These are phyloP conservation scores for Acropora yongei DNA, from an alignment of 64 coral and sea anemone species.

Conservation along the genomic window DNA sequence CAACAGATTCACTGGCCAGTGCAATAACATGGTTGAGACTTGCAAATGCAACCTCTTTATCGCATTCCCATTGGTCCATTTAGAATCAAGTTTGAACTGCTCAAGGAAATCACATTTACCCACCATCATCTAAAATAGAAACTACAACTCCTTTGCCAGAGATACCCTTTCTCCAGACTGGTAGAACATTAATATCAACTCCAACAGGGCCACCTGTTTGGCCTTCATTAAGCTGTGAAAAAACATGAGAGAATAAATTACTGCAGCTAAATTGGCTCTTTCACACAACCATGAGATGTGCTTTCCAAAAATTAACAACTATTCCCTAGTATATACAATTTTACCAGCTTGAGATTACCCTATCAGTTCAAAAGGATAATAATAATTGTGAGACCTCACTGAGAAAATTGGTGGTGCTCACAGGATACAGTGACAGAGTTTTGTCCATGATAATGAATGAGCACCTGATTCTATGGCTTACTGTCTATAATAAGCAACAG, in stretches of 20 bases:
- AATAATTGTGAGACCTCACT: background rate
- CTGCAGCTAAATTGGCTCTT: background rate
- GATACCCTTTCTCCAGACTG: constrained; percentile 89
- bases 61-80: too few species aligned
- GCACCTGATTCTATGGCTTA: too few species aligned
- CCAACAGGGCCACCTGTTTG: constrained; percentile 95
- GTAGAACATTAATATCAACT: constrained; percentile 96
- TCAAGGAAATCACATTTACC: background rate
- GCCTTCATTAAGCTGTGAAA: constrained; percentile 89
- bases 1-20: too few species aligned
- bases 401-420: background rate
- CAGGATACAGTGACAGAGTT: background rate
- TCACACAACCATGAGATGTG: background rate
- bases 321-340: too few species aligned
- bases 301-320: background rate
- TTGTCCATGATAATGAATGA: too few species aligned
- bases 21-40: too few species aligned
- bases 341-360: too few species aligned
- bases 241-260: background rate
- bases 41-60: too few species aligned
- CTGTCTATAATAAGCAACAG: too few species aligned
- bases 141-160: constrained; percentile 90
- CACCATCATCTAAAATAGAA: constrained; percentile 94
- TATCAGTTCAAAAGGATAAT: too few species aligned
- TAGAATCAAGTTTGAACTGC: too few species aligned